Conservation (phyloP, 2,113 vertebrate genomes). For the Channa maculata region DNA sequence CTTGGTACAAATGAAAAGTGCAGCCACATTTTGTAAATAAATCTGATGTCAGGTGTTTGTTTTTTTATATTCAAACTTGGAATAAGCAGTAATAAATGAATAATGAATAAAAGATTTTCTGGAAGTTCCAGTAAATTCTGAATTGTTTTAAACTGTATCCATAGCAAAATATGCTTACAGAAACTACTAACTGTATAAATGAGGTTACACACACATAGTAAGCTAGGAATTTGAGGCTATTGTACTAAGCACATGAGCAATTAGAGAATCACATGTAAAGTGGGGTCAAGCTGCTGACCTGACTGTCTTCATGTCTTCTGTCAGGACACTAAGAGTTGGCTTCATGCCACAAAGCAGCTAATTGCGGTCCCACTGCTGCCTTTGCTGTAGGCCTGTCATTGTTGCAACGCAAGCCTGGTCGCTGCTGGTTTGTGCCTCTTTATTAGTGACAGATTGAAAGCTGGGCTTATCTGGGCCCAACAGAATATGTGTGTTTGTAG, state of each 20-base stretch:
- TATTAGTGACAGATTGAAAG: slow-evolving; percentile 76
- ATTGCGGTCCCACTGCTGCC: slow-evolving; percentile 16
- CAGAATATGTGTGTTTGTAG: slow-evolving; percentile 54
- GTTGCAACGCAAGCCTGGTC: slow-evolving; percentile 69
- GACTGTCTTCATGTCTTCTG: slow-evolving; percentile 52
- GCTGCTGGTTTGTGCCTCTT: slow-evolving; percentile 61
- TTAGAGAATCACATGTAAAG: slow-evolving; percentile 72
- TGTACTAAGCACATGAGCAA: slow-evolving; percentile 45
- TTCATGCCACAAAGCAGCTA: slow-evolving; percentile 29
- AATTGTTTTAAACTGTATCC: neutral
- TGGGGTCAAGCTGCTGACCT: slow-evolving; percentile 65
- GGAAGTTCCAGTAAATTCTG: too few relatives aligned
- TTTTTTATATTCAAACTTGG: too few relatives aligned
- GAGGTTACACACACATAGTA: neutral
- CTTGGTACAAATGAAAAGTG: too few relatives aligned
- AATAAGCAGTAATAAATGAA: too few relatives aligned
- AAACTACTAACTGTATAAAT: neutral
- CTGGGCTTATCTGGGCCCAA: slow-evolving; percentile 76
- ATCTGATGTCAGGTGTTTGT: too few relatives aligned
- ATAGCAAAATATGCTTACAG: neutral
- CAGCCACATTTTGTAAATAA: too few relatives aligned
- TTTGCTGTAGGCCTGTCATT: slow-evolving; percentile 29
- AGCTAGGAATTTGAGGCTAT: slow-evolving; percentile 16
- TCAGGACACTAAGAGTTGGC: slow-evolving; percentile 29
- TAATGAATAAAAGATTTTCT: too few relatives aligned